phyloP scores from a whole-genome alignment of 2,797 vertebrate genomes.

The Dendrocincla tyrannina region DNA sequence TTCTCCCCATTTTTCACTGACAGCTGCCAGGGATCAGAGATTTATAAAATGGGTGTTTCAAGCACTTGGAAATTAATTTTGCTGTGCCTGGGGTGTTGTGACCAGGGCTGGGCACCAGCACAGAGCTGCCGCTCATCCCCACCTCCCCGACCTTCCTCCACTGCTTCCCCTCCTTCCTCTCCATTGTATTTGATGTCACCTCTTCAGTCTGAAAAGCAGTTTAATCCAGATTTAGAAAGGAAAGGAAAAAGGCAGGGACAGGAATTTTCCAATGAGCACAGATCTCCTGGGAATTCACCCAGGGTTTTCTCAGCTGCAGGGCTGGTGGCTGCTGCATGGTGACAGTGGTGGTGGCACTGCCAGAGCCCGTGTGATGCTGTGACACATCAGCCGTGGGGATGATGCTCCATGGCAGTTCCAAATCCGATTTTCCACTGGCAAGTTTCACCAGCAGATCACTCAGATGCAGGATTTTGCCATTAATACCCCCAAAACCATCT shows the following conservation, averaged over 20 bases:
- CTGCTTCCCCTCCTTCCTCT: background rate
- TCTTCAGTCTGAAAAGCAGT: background rate
- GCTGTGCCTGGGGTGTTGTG: background rate
- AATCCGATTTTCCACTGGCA: background rate
- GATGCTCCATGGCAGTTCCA: background rate
- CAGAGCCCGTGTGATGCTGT: background rate
- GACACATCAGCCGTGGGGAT: background rate
- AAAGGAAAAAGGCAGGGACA: background rate
- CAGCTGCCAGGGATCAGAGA: background rate
- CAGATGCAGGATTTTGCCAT: background rate
- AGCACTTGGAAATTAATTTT: background rate
- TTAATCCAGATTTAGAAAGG: background rate
- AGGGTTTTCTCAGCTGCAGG: background rate
- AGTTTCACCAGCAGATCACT: background rate
- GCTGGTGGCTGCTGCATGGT: rapidly evolving
- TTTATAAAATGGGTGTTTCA: background rate
- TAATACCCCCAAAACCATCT: background rate
- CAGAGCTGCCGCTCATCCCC: rapidly evolving
- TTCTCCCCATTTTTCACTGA: background rate
- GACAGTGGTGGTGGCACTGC: background rate
- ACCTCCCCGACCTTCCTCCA: background rate
- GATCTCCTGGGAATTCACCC: background rate
- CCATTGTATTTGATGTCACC: background rate
- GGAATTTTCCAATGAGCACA: background rate
- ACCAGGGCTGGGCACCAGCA: background rate